Evolutionary conservation across 2,797 vertebrate species (phyloP).

Genomic region (Myotis myotis): DNA sequence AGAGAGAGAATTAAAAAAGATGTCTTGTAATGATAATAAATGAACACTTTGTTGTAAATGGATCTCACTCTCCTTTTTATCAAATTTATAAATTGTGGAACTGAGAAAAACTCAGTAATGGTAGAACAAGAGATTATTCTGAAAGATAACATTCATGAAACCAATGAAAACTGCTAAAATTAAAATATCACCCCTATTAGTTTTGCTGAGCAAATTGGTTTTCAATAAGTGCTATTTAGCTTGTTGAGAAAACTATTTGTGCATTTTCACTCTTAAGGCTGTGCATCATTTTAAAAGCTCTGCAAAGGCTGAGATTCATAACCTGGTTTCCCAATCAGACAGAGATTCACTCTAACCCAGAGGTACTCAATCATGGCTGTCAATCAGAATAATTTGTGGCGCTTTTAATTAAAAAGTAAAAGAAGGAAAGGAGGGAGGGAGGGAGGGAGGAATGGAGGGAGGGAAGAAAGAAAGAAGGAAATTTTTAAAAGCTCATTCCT

Average conservation of each 20-base stretch:
- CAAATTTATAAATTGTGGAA: not conserved
- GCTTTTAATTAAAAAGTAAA: not conserved
- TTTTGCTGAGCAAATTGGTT: not conserved
- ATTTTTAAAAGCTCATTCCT: not conserved
- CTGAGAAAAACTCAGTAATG: not conserved
- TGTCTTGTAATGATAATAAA: not conserved
- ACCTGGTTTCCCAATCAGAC: not conserved
- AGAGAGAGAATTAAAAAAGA: not conserved
- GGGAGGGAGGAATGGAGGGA: not conserved
- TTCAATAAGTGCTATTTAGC: not conserved
- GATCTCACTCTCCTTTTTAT: not conserved
- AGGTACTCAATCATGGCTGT: not conserved
- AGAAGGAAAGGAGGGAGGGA: not conserved
- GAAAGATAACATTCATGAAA: not conserved
- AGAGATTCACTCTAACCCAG: not conserved
- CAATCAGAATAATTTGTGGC: not conserved
- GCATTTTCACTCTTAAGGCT: not conserved
- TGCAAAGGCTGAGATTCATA: not conserved
- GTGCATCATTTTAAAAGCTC: not conserved
- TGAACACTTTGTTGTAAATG: not conserved
- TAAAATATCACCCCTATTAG: not conserved
- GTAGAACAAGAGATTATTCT: not conserved
- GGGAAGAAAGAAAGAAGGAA: no score
- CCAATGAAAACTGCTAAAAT: not conserved
- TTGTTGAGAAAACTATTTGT: not conserved